A percentile compares a stretch with the other conserved stretches of the same genome.
Conservation (phyloP, 2,797 vertebrate genomes). For the Esox lucius region DNA sequence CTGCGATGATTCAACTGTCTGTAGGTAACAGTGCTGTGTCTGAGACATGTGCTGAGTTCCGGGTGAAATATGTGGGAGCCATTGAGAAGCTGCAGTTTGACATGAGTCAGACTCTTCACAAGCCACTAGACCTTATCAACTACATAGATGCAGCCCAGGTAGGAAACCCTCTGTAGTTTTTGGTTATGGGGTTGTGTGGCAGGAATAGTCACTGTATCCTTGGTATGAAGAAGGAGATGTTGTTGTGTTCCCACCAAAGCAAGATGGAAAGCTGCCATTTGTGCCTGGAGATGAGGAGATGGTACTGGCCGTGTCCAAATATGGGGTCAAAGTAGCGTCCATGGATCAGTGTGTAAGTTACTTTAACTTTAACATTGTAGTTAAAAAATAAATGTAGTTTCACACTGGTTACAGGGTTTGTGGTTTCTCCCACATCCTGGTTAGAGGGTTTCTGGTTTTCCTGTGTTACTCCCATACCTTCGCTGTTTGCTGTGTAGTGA, state of each 20-base stretch:
- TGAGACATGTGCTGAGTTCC: conserved; percentile 90
- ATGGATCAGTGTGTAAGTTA: conserved; percentile 92
- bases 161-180: conserved; percentile 34
- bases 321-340: conserved; percentile 93
- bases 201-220: not conserved
- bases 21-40: conserved; percentile 83
- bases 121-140: conserved; percentile 92
- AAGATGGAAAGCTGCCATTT: conserved; percentile 96
- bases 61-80: conserved; percentile 92
- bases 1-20: not conserved
- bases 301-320: conserved; percentile 92
- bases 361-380: not conserved
- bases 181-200: not conserved
- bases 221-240: not conserved
- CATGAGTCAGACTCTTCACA: conserved; percentile 86
- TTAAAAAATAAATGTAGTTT: not conserved
- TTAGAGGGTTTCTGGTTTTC: no score
- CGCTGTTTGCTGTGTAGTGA: no score
- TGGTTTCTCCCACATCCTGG: no score
- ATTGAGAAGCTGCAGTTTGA: conserved; percentile 87
- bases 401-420: not conserved
- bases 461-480: no score
- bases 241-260: conserved; percentile 72
- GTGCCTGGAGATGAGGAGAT: conserved; percentile 93
- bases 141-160: conserved; percentile 98